Evolutionary conservation across 1,140 invertebrate genomes (phyloP).

Genomic region (Nasonia longicornis): DNA sequence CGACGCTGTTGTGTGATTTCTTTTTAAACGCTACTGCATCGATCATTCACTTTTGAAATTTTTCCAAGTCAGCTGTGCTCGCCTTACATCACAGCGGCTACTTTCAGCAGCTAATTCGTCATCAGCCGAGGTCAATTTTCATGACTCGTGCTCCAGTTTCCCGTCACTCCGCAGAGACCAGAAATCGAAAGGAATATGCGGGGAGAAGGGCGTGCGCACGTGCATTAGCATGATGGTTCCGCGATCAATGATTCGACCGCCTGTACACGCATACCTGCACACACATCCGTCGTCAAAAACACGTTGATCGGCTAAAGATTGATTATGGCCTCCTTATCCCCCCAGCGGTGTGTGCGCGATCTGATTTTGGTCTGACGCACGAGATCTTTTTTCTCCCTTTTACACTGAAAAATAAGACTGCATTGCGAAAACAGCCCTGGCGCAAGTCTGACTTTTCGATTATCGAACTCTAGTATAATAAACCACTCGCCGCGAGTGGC

Average conservation of each 20-base stretch:
- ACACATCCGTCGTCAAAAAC: not conserved
- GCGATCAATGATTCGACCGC: conserved; percentile 8
- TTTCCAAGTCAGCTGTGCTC: too few relatives aligned
- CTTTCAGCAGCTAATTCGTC: too few relatives aligned
- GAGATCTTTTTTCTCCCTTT: not conserved
- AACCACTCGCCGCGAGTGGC: not conserved
- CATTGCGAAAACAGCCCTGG: not conserved
- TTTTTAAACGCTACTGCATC: not conserved
- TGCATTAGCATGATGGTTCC: not conserved
- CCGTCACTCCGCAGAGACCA: too few relatives aligned
- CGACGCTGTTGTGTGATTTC: not conserved
- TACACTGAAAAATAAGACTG: not conserved
- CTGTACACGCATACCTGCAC: not conserved
- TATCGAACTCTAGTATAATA: not conserved
- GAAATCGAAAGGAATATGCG: too few relatives aligned
- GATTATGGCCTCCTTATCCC: not conserved
- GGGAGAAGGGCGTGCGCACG: too few relatives aligned
- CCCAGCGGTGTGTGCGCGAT: not conserved
- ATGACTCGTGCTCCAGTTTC: too few relatives aligned
- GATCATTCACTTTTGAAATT: not conserved
- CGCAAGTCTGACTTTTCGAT: not conserved
- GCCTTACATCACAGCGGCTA: too few relatives aligned
- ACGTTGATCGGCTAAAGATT: not conserved
- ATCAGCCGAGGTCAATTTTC: too few relatives aligned
- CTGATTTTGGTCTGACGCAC: not conserved